These are phyloP conservation scores for Triplophysa tibetana DNA, from an alignment of 2,113 vertebrate genomes.

Conservation along the genomic window DNA sequence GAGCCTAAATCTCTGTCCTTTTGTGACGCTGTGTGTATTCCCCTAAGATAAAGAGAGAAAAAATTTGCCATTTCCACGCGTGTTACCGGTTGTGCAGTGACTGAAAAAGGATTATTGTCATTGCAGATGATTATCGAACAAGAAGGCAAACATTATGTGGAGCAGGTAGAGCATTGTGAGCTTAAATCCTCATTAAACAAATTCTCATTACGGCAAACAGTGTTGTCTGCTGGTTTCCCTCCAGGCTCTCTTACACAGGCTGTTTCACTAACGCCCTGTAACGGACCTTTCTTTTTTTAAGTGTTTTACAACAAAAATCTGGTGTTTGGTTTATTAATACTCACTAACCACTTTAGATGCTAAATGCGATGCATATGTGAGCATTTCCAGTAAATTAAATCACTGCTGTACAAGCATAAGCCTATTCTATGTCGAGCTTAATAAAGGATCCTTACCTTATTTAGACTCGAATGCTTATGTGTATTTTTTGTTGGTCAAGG, in stretches of 20 bases:
- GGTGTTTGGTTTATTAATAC: no score
- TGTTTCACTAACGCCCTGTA: background rate
- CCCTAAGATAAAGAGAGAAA: background rate
- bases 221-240: constrained; percentile 7
- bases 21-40: constrained; percentile 9
- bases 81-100: constrained; percentile 59
- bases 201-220: constrained; percentile 27
- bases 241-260: background rate
- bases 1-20: constrained; percentile 16
- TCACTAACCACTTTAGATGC: no score
- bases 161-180: constrained; percentile 32
- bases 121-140: constrained; percentile 31
- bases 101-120: constrained; percentile 42
- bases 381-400: no score
- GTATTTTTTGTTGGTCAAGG: no score
- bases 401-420: no score
- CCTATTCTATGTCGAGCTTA: no score
- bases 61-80: background rate
- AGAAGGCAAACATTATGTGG: constrained; percentile 23
- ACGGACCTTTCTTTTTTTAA: background rate
- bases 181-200: constrained; percentile 44
- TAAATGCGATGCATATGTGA: no score
- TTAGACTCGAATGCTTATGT: no score
- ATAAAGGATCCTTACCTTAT: no score
- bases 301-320: no score